Percentiles rank a stretch among this genome's conserved stretches.
These are phyloP conservation scores for Ceratina japonica DNA, from an alignment of 1,140 invertebrate species.

Conservation along the genomic window DNA sequence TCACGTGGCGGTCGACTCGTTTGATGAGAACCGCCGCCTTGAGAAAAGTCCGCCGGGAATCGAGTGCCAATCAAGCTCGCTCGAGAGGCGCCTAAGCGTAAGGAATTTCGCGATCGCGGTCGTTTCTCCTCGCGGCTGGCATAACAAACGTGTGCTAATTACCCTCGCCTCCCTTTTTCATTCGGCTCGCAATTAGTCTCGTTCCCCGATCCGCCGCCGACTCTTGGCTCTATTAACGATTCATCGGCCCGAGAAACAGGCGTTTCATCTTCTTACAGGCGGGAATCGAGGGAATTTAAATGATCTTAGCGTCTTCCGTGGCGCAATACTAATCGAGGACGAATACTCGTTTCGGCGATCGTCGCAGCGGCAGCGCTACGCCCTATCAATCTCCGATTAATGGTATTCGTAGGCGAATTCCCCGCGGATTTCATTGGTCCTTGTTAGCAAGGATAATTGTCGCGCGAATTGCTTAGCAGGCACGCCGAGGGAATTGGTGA, in stretches of 20 bases:
- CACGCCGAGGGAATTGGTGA: slow-evolving; percentile 23
- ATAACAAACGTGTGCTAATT: slow-evolving; percentile 71
- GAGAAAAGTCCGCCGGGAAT: slow-evolving; percentile 34
- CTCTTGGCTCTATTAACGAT: slow-evolving; percentile 25
- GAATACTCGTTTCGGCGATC: background rate
- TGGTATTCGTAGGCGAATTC: slow-evolving; percentile 4
- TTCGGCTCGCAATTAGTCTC: background rate
- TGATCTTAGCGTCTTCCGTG: too few relatives aligned
- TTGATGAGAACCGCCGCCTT: slow-evolving; percentile 59
- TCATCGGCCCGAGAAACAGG: background rate
- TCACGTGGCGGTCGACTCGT: slow-evolving; percentile 42
- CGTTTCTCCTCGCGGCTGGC: slow-evolving; percentile 50
- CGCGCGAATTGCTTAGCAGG: slow-evolving; percentile 34
- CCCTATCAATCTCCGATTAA: background rate
- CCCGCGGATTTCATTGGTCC: slow-evolving; percentile 23
- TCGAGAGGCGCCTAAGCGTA: slow-evolving; percentile 58
- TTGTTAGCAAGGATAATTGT: slow-evolving; percentile 41
- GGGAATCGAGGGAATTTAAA: too few relatives aligned
- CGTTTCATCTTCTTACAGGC: too few relatives aligned
- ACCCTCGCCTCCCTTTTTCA: slow-evolving; percentile 40
- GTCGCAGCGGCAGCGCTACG: background rate
- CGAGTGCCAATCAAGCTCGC: slow-evolving; percentile 66
- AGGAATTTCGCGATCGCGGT: slow-evolving; percentile 61
- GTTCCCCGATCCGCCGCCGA: slow-evolving; percentile 4
- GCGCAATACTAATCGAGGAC: background rate